Evolutionary conservation across 2,797 vertebrate genomes (phyloP).

Genomic region (Lateolabrax maculatus): DNA sequence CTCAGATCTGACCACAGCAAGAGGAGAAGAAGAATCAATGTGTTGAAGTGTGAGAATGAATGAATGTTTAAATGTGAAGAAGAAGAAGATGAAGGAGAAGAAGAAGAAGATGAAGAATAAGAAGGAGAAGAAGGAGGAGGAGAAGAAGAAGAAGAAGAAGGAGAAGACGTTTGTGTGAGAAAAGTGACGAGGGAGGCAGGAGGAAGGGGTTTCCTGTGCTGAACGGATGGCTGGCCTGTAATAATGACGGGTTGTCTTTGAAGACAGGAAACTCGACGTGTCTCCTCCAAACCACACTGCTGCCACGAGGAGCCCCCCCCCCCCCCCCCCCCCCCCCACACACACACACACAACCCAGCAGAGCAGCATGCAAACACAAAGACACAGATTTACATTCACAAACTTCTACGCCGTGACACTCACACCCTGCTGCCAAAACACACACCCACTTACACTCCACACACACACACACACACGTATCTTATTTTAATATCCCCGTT

Average conservation of each 20-base stretch:
- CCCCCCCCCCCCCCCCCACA: constrained; percentile 20
- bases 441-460: constrained; percentile 33
- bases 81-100: neutral
- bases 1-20: constrained; percentile 9
- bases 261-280: constrained; percentile 80
- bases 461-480: constrained; percentile 27
- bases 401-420: constrained; percentile 24
- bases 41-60: neutral
- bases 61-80: neutral
- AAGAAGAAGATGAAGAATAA: neutral
- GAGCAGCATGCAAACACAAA: constrained; percentile 10
- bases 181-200: neutral
- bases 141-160: constrained; percentile 6
- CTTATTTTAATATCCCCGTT: constrained; percentile 64
- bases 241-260: constrained; percentile 77
- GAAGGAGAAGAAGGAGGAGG: neutral
- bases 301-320: constrained; percentile 58
- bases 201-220: constrained; percentile 63
- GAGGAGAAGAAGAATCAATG: neutral
- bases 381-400: constrained; percentile 37
- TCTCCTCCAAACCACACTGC: constrained; percentile 81
- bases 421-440: constrained; percentile 51
- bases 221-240: constrained; percentile 67
- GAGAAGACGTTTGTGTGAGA: too few relatives aligned
- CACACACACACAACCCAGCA: neutral